Base-by-base conservation (phyloP, 2,797 vertebrate genomes). In the Hypotaenidia okinawae region DNA sequence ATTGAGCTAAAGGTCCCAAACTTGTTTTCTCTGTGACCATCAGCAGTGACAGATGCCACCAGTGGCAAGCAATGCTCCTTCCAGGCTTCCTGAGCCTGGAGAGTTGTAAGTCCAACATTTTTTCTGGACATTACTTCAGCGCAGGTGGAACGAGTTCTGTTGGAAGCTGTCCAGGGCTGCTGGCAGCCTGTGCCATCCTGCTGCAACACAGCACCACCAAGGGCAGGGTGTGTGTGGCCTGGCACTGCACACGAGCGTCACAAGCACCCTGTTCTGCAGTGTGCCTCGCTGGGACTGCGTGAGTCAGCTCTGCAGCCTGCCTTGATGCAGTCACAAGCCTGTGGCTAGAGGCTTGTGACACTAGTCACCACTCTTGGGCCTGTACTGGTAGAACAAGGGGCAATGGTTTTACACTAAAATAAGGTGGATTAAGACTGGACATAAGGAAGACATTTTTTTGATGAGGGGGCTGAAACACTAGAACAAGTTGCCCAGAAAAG, bases 141-240 rank as follows among this genome's bases (percentile, higher is more conserved):
- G 23, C 8, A 8, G 11, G 57, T 52, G 49, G 73, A 83, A 64
- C 0, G 8, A 59, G n/a, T n/a, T 69, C 2, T 2, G 10, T 8
- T 52, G 55, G 43, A 63, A 8, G 30, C 37, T 37, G 18, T 30
- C 27, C 43, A 45, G 25, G 25, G 4, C 23, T 77, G 24, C 54
- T 55, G 66, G 11, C n/a, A 49, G 59, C 59, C 52, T 16, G 14
- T 47, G 70, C 41, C 30, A 8, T 33, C 55, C 57, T 52, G 13
- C 28, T 1, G 2, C 35, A 16, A 5, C 6, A 1, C 47, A 15
- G 52, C 47, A 16, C 25, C 21, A 9, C 24, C 21, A 4, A 4
- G 28, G 5, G 19, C 41, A 39, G 35, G 15, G 8, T 18, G 15
- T 0, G 0, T 49, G 45, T 45, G 47, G 39, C 52, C 76, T 57